These are phyloP conservation scores for Rissa tridactyla DNA, from an alignment of 2,113 vertebrate species.

Conservation along the genomic window DNA sequence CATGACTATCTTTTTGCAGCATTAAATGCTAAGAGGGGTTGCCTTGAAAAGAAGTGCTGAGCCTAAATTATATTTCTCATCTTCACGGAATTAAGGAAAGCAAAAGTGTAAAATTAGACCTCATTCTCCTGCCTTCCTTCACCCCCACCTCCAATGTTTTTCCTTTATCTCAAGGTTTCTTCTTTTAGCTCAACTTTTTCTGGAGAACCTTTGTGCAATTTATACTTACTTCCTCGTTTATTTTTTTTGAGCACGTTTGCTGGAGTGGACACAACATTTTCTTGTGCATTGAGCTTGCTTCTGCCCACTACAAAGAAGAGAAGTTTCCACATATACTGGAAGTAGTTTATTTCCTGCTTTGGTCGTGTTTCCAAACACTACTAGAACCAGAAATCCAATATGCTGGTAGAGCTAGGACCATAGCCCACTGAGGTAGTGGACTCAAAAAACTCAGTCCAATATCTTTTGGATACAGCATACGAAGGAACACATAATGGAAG, in stretches of 20 bases:
- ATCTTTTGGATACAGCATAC: not conserved
- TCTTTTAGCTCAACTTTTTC: constrained; percentile 6
- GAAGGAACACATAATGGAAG: not conserved
- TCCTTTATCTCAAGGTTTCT: not conserved
- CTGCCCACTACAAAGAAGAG: not conserved
- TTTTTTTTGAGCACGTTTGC: not conserved
- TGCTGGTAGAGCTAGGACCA: not conserved
- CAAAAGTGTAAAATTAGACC: not conserved
- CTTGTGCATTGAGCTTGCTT: not conserved
- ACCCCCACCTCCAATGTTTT: not conserved
- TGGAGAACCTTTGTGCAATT: not conserved
- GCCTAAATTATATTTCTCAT: not conserved
- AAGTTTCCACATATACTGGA: not conserved
- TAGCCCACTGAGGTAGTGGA: not conserved
- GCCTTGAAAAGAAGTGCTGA: not conserved
- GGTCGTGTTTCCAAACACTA: not conserved
- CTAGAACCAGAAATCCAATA: not conserved
- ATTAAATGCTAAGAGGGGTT: not conserved
- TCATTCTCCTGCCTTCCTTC: not conserved
- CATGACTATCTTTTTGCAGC: not conserved
- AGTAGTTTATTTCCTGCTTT: constrained; percentile 35
- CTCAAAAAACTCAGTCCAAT: not conserved
- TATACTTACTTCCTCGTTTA: not conserved
- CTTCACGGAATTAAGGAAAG: not conserved
- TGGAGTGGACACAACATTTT: constrained; percentile 18